These are phyloP conservation scores for Atta texana DNA, from an alignment of 1,140 invertebrate genomes.

Conservation along the genomic window DNA sequence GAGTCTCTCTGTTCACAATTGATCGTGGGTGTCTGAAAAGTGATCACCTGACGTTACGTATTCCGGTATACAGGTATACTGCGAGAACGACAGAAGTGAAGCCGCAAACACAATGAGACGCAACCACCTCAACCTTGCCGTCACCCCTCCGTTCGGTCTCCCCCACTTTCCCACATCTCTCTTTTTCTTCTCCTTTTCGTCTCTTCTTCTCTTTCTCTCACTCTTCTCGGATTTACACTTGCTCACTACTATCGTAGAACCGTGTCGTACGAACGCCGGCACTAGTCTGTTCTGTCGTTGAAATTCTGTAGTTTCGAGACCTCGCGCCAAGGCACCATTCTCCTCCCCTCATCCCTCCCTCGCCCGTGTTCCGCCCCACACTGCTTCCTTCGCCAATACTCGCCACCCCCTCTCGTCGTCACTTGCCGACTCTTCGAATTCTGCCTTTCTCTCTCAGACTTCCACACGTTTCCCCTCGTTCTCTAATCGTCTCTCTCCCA, in stretches of 20 bases:
- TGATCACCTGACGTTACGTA: constrained; percentile 15
- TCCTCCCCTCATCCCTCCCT: constrained; percentile 55
- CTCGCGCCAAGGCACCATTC: constrained; percentile 78
- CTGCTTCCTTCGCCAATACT: constrained; percentile 56
- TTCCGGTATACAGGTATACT: not conserved
- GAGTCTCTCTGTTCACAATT: constrained; percentile 18
- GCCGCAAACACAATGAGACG: constrained; percentile 33
- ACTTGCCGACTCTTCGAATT: constrained; percentile 65
- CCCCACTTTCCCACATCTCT: not conserved
- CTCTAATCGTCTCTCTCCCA: constrained; percentile 14
- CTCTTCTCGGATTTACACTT: constrained; percentile 31
- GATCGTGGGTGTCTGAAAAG: constrained; percentile 3
- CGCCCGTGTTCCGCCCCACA: constrained; percentile 44
- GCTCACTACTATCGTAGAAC: constrained; percentile 61
- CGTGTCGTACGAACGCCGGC: constrained; percentile 78
- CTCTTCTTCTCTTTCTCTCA: not conserved
- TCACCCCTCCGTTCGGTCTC: constrained; percentile 38
- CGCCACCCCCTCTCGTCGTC: constrained; percentile 62
- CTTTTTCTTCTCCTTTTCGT: not conserved
- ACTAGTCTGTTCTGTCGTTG: constrained; percentile 79
- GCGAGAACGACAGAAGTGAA: not conserved
- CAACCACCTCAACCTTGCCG: constrained; percentile 22
- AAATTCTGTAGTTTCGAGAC: constrained; percentile 81
- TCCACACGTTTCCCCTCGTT: constrained; percentile 20
- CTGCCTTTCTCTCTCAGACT: constrained; percentile 35